Conservation (phyloP, 2,113 vertebrate genomes). For the Onychostruthus taczanowskii region DNA sequence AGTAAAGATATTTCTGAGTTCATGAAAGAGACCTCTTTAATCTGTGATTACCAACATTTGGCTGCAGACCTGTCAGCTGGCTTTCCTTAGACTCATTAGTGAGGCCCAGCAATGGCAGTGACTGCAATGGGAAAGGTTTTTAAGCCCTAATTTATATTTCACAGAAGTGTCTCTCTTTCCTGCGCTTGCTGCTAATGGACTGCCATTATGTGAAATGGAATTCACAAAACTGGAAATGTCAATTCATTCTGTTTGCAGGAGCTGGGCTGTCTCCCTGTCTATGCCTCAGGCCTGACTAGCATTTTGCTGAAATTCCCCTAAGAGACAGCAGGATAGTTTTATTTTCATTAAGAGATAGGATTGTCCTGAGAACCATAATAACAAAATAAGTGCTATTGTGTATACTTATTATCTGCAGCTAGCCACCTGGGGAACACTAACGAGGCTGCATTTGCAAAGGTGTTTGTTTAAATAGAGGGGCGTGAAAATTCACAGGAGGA, state of each 20-base stretch:
- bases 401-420: not conserved
- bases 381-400: not conserved
- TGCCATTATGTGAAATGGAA: not conserved
- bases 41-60: slow-evolving; percentile 70
- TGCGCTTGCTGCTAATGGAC: not conserved
- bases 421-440: not conserved
- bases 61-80: slow-evolving; percentile 56
- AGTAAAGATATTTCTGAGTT: slow-evolving; percentile 62
- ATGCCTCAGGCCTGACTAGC: not conserved
- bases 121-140: not conserved
- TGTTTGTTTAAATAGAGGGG: not conserved
- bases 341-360: not conserved
- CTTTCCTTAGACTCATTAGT: slow-evolving; percentile 60
- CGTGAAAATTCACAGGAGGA: not conserved
- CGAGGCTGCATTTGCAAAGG: not conserved
- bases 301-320: not conserved
- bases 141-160: not conserved
- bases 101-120: not conserved
- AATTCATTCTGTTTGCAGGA: not conserved
- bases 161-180: not conserved
- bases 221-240: not conserved
- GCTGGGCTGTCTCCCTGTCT: not conserved
- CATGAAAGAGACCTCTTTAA: slow-evolving; percentile 57
- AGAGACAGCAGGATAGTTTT: not conserved
- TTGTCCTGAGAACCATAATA: not conserved